Evolutionary conservation across 2,113 vertebrate genomes (phyloP).

Genomic region (Melanerpes formicivorus): DNA sequence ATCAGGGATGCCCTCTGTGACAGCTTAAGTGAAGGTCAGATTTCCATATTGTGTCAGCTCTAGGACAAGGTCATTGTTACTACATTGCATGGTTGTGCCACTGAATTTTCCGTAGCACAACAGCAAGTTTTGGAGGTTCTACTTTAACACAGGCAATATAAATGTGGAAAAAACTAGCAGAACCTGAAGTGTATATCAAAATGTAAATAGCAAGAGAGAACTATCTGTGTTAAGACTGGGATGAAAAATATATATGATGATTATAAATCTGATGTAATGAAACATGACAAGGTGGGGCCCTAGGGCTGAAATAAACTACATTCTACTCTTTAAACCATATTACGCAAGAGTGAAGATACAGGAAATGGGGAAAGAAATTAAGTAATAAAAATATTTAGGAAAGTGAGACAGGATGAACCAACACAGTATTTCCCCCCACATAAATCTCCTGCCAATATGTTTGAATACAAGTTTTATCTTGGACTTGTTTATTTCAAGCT

Average conservation of each 20-base stretch:
- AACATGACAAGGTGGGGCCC: slow-evolving; percentile 40
- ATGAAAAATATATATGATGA: slow-evolving; percentile 35
- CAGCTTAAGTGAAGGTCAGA: not conserved
- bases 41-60: not conserved
- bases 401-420: slow-evolving; percentile 6
- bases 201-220: slow-evolving; percentile 50
- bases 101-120: not conserved
- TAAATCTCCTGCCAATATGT: not conserved
- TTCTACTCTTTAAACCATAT: slow-evolving; percentile 47
- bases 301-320: slow-evolving; percentile 51
- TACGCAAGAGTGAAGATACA: slow-evolving; percentile 29
- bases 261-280: slow-evolving; percentile 52
- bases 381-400: slow-evolving; percentile 45
- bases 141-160: not conserved
- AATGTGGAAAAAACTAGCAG: slow-evolving; percentile 5
- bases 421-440: not conserved
- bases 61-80: not conserved
- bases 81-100: not conserved
- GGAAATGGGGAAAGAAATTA: slow-evolving; percentile 17
- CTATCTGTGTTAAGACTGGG: slow-evolving; percentile 11
- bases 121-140: not conserved
- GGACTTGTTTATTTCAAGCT: not conserved
- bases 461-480: not conserved
- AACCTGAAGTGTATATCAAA: not conserved
- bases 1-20: not conserved